Evolutionary conservation across 2,888 invertebrate genomes (phyloP), one percentile per base, ranked within the genome.

Genomic region (Limnephilus marmoratus): DNA sequence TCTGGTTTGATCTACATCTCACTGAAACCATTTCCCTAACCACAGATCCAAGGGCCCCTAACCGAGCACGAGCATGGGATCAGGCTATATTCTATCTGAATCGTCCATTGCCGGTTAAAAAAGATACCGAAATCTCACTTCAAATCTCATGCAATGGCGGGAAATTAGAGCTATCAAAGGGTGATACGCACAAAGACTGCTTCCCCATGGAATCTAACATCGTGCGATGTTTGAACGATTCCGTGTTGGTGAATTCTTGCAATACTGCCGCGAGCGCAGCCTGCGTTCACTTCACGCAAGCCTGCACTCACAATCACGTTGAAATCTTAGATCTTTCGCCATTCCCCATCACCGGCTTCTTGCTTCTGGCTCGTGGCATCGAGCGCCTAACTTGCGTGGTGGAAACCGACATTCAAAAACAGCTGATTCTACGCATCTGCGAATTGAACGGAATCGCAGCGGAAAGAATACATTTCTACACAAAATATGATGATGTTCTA

Each of bases 1-100:
- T 97, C 81, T 98, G 97, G 97, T 98, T 98, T 94, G 97, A 97
- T 94, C 95, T 98, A 92, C 95, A 97, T 94, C 95, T 98, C 88
- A 97, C 97, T 94, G 97, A 97, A 13, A 96, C 96, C 81, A 96
- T 97, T 68, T 95, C 95, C 0, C 95, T 98, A 81, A 97, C 97
- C 90, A 97, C 97, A 13, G 96, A 97, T 93, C 97, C 97, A 3
- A 95, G 94, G 91, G 95, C 95, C 49, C 94, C 95, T 11, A 94
- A 95, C 3, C 95, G 95, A 93, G 95, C 96, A 5, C 95, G 96
- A 93, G 98, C 98, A 94, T 98, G 98, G 98, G 98, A 98, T 94
- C 98, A 98, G 94, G 98, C 98, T 12, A 95, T 98, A 81, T 98
- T 97, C 94, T 97, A 97, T 95, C 95, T 97, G 92, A 95, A 95